A percentile compares a stretch with the other conserved stretches of the same genome.
Conservation (phyloP, 2,888 invertebrate genomes). For the Bugulina stolonifera region DNA sequence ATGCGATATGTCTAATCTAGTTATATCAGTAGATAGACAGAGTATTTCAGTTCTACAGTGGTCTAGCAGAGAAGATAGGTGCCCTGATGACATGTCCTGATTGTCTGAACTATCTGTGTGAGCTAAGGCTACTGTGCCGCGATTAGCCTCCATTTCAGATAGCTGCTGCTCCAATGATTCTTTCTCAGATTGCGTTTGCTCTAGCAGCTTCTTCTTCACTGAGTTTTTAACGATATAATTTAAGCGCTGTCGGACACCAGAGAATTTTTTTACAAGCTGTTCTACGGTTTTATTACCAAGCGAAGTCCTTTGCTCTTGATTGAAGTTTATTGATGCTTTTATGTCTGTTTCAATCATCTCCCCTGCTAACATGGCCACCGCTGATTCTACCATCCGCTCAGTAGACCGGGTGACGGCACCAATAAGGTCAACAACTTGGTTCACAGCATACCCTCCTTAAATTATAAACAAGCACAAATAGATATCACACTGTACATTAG, state of each 20-base stretch:
- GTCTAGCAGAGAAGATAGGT: background rate
- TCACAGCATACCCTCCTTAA: background rate
- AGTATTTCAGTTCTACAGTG: conserved; percentile 19
- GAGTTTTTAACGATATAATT: conserved; percentile 22
- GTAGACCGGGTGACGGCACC: background rate
- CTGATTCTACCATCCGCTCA: conserved; percentile 22
- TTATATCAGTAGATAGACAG: conserved; percentile 7
- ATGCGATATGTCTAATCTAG: conserved; percentile 17
- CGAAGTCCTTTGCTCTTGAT: background rate
- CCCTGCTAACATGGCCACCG: conserved; percentile 22
- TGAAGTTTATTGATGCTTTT: conserved; percentile 12
- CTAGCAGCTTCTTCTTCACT: conserved; percentile 12
- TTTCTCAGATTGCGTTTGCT: conserved; percentile 36
- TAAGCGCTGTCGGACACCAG: conserved; percentile 14
- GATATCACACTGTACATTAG: too few relatives aligned
- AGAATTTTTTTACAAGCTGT: conserved; percentile 3
- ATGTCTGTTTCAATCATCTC: conserved; percentile 25
- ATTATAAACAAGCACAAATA: background rate
- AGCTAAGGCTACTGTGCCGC: background rate
- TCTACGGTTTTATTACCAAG: conserved; percentile 16
- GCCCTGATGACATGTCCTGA: background rate
- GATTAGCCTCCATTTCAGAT: conserved; percentile 34
- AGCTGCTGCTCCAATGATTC: conserved; percentile 39
- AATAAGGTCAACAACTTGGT: background rate
- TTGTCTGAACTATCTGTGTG: background rate